These are phyloP conservation scores for Hesperia comma DNA, from an alignment of 2,888 invertebrate genomes.

Conservation along the genomic window DNA sequence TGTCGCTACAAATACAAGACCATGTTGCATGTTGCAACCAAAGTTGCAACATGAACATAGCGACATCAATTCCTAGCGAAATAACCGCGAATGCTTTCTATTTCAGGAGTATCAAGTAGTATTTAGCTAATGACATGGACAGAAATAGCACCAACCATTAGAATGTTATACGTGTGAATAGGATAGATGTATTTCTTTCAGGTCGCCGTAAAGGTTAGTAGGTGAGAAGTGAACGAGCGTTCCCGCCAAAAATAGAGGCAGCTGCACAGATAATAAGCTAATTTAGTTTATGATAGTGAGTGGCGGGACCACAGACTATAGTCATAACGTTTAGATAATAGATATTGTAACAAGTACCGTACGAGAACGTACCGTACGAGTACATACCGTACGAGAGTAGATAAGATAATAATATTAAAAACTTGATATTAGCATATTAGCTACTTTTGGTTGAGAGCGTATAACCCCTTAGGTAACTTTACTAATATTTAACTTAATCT, in stretches of 20 bases:
- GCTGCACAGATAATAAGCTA: slow-evolving; percentile 23
- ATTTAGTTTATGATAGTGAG: not conserved
- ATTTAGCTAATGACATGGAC: slow-evolving; percentile 28
- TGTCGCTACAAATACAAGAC: not conserved
- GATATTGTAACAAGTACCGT: no score
- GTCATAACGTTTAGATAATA: no score
- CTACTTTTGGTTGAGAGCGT: no score
- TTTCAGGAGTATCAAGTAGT: slow-evolving; percentile 7
- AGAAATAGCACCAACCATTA: slow-evolving; percentile 25
- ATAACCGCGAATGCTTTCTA: slow-evolving; percentile 15
- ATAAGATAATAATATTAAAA: no score
- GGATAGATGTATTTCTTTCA: slow-evolving; percentile 32
- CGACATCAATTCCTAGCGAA: slow-evolving; percentile 19
- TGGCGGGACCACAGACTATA: no score
- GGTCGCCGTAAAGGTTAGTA: slow-evolving; percentile 45
- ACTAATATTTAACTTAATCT: no score
- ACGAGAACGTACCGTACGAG: no score
- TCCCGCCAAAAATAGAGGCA: slow-evolving; percentile 59
- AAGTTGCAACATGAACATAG: no score
- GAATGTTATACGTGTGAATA: slow-evolving; percentile 25
- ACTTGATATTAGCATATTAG: no score
- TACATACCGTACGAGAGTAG: no score
- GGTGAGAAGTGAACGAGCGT: slow-evolving; percentile 59
- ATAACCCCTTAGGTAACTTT: no score
- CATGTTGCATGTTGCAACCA: no score